Evolutionary conservation across 2,113 vertebrate species (phyloP).

Genomic region (Nanger granti): DNA sequence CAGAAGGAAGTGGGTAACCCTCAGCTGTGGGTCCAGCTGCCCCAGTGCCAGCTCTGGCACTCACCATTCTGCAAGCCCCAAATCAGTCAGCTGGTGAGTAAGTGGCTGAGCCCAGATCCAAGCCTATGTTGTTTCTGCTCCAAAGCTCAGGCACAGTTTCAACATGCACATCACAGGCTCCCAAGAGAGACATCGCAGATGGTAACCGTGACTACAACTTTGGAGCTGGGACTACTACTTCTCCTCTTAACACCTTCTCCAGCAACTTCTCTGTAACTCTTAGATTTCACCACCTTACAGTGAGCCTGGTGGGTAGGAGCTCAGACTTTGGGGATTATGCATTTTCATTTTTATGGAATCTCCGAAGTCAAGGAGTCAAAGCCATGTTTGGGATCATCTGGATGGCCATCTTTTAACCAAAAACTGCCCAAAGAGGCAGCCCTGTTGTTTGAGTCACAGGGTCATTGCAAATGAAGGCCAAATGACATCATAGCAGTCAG

Average conservation of each 20-base stretch:
- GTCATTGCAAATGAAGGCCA: neutral
- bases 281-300: too few species aligned
- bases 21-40: neutral
- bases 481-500: neutral
- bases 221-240: neutral
- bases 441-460: neutral
- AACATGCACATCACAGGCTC: neutral
- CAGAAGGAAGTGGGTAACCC: neutral
- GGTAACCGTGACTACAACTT: neutral
- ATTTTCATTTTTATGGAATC: neutral
- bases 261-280: neutral
- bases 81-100: neutral
- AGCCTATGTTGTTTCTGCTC: neutral
- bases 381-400: neutral
- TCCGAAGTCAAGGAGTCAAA: neutral
- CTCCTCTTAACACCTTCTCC: neutral
- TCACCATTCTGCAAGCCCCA: neutral
- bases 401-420: neutral
- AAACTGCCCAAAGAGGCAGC: neutral
- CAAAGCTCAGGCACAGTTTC: neutral
- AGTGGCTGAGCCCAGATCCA: neutral
- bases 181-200: neutral
- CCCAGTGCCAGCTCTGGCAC: neutral
- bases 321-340: neutral
- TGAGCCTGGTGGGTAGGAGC: neutral